phyloP scores from a whole-genome alignment of 2,888 invertebrate species.

The Brenthis ino region DNA sequence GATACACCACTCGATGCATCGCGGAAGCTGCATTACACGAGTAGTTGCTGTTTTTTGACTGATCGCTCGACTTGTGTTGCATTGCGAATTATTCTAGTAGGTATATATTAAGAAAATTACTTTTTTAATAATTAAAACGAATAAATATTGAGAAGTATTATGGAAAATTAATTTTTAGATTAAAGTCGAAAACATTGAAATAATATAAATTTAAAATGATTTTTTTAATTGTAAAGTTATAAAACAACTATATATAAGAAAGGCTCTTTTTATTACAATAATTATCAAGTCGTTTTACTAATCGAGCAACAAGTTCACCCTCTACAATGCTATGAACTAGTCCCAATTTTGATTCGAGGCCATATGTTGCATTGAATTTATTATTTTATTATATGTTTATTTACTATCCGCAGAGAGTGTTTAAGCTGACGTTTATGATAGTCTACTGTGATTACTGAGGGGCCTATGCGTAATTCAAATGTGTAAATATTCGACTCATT shows the following conservation, averaged over 20 bases:
- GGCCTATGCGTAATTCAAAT: conserved; percentile 55
- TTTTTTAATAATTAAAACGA: not conserved
- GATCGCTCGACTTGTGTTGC: conserved; percentile 47
- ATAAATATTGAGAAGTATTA: too few relatives aligned
- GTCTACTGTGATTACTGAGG: conserved; percentile 76
- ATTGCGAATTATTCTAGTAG: not conserved
- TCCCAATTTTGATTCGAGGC: conserved; percentile 54
- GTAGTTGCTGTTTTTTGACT: conserved; percentile 56
- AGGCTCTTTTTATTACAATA: not conserved
- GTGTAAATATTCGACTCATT: conserved; percentile 4
- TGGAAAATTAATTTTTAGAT: not conserved
- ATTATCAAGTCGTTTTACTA: conserved; percentile 35
- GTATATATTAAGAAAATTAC: not conserved
- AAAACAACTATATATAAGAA: not conserved
- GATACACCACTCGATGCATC: conserved; percentile 74
- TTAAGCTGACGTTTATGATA: conserved; percentile 82
- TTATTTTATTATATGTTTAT: conserved; percentile 82
- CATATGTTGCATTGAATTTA: conserved; percentile 78
- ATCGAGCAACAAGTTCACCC: conserved; percentile 42
- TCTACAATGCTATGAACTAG: conserved; percentile 40
- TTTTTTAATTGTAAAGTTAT: too few relatives aligned
- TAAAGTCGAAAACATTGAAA: not conserved
- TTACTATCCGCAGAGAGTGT: conserved; percentile 78
- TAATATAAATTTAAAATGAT: not conserved
- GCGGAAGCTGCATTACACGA: conserved; percentile 64